A percentile compares a stretch with the other conserved stretches of the same genome.
Conservation (phyloP, 1,140 invertebrate genomes). For the Polypedilum pembai region DNA sequence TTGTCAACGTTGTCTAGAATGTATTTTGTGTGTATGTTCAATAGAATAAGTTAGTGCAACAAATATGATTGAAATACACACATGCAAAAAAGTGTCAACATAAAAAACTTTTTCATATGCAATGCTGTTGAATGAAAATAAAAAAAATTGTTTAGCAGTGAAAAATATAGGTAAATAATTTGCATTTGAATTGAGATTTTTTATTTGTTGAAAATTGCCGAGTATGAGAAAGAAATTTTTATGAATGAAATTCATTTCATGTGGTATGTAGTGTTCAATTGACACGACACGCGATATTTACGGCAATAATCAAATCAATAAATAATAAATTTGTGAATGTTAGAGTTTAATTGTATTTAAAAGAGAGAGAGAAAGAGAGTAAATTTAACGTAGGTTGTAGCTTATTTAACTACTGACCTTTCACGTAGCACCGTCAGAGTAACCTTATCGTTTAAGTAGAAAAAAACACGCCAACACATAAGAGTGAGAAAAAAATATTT, state of each 20-base stretch:
- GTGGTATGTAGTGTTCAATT: too few species aligned
- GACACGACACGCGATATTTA: too few species aligned
- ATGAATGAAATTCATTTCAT: constrained; percentile 5
- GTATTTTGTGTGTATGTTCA: too few species aligned
- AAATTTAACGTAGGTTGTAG: too few species aligned
- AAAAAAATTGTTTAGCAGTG: constrained; percentile 9
- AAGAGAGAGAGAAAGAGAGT: too few species aligned
- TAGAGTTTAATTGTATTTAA: too few species aligned
- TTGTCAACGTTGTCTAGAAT: too few species aligned
- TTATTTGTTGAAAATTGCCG: constrained; percentile 12
- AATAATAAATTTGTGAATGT: neutral
- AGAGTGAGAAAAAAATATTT: neutral
- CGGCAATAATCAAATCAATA: neutral
- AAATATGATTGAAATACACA: constrained; percentile 5
- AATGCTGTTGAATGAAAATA: neutral
- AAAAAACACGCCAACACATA: neutral
- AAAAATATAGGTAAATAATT: constrained; percentile 26
- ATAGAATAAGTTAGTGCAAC: neutral
- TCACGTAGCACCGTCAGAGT: neutral
- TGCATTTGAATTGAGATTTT: constrained; percentile 12
- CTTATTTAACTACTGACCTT: neutral
- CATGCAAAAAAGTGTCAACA: neutral
- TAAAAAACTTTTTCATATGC: constrained; percentile 10
- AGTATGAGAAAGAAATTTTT: neutral
- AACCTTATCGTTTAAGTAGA: neutral